Base-by-base conservation (phyloP, 2,113 vertebrate species). In the Ptilorrhoa leucosticta region DNA sequence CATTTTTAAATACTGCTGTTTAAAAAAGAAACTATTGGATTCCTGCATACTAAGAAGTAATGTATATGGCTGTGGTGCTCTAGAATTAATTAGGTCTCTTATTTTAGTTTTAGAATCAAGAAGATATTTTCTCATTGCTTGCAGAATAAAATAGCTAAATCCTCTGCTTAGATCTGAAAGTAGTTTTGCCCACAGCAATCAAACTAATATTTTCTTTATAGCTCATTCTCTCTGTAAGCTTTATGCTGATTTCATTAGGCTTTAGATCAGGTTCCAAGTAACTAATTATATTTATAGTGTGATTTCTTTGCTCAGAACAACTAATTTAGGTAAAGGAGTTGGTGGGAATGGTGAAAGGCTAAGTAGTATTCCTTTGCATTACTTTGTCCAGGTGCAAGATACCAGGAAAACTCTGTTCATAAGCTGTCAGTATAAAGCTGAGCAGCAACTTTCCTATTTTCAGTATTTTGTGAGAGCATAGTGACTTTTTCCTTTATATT, bases 201-300 rank as follows among this genome's bases (percentile, higher is more conserved):
- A 95, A 94, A 94, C 92, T 96, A 92, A 96, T 96, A 96, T 96
- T 97, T 97, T 96, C 93, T 90, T 94, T 90, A 96, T 93, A 96
- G 90, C 72, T 93, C 77, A 27, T 93, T 94, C 80, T 93, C 88
- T 95, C 83, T 87, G 92, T 77, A 90, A 92, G 94, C 90, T 96
- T 93, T 96, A 85, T 96, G 73, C 92, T 96, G 94, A 92, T 95
- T 96, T 93, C 90, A 89, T 96, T 97, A 94, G 88, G 48, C 94
- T 96, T 97, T 92, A 96, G 96, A 97, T 95, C 93, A 93, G 80
- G 85, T 95, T 96, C 92, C 95, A 97, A 96, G 92, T 83, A 92
- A 96, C 95, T 96, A 96, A 97, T 97, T 96, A 96, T 92, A 95
- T 97, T 95, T 97, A 94, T 95, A 92, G 92, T 83, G 83, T 92